Evolutionary conservation across 2,797 vertebrate genomes (phyloP).

Genomic region (Heteromormyrus szaboi): DNA sequence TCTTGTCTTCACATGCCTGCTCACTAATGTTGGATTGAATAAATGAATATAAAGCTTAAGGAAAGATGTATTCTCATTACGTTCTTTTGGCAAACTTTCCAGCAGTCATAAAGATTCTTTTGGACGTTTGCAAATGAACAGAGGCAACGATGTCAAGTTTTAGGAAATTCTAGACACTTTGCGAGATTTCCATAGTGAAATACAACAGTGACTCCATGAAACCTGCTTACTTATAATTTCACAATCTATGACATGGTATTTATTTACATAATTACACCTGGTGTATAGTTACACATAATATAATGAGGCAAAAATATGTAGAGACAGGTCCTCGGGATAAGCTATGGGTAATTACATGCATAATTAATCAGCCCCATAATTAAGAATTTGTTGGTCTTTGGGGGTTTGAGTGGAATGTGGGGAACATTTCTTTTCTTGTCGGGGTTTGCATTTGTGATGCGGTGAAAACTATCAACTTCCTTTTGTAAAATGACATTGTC

Average conservation of each 20-base stretch:
- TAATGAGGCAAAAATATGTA: conserved; percentile 12
- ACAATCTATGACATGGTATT: not conserved
- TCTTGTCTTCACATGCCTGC: not conserved
- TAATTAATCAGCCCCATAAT: conserved; percentile 61
- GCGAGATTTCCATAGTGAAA: not conserved
- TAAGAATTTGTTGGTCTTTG: conserved; percentile 51
- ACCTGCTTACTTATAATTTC: not conserved
- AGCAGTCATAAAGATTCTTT: not conserved
- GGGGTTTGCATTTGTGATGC: not conserved
- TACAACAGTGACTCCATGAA: not conserved
- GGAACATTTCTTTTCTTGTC: conserved; percentile 27
- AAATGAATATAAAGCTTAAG: not conserved
- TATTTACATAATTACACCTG: conserved; percentile 19
- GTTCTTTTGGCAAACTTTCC: not conserved
- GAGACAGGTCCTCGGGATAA: conserved; percentile 25
- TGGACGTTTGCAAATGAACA: not conserved
- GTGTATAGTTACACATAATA: conserved; percentile 9
- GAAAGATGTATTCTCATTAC: not conserved
- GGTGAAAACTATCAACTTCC: not conserved
- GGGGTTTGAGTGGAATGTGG: conserved; percentile 37
- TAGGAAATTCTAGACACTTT: not conserved
- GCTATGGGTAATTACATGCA: conserved; percentile 55
- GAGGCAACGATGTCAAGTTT: not conserved
- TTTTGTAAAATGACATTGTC: not conserved
- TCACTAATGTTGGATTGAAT: not conserved